Evolutionary conservation across 37 sponge, comb jelly and placozoan species (phyloP).

Genomic region (Cladorhizidae sp.): DNA sequence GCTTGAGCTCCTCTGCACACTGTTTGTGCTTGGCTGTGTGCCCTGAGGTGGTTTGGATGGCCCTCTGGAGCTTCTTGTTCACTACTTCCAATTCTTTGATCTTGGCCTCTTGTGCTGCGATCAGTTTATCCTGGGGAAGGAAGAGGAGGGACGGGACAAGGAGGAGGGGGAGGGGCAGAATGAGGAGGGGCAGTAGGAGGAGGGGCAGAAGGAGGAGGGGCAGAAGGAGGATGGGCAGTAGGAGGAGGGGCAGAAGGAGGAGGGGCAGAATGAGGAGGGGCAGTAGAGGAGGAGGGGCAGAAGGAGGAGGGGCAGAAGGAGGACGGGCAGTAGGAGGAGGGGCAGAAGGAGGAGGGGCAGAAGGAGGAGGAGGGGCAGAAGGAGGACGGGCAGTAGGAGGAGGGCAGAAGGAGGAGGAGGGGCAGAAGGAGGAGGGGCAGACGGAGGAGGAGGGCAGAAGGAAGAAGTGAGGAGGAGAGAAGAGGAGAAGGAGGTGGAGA

Average conservation of each 20-base stretch:
- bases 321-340: too few relatives aligned
- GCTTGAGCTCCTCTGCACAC: constrained; percentile 57
- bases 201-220: background rate
- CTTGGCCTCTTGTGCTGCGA: constrained; percentile 9
- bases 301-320: background rate
- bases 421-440: background rate
- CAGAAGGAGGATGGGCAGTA: too few relatives aligned
- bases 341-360: too few relatives aligned
- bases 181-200: background rate
- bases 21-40: constrained; percentile 76
- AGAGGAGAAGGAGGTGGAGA: too few relatives aligned
- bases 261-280: too few relatives aligned
- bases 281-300: background rate
- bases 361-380: too few relatives aligned
- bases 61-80: constrained; percentile 52
- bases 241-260: background rate
- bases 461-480: background rate
- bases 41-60: constrained; percentile 35
- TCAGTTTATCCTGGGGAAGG: constrained; percentile 52
- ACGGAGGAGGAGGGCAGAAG: background rate
- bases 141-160: background rate
- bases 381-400: background rate
- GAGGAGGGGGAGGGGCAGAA: background rate
- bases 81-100: constrained; percentile 52
- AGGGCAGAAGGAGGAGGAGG: too few relatives aligned